Conservation (phyloP, 2,113 vertebrate species). For the Arenaria interpres region DNA sequence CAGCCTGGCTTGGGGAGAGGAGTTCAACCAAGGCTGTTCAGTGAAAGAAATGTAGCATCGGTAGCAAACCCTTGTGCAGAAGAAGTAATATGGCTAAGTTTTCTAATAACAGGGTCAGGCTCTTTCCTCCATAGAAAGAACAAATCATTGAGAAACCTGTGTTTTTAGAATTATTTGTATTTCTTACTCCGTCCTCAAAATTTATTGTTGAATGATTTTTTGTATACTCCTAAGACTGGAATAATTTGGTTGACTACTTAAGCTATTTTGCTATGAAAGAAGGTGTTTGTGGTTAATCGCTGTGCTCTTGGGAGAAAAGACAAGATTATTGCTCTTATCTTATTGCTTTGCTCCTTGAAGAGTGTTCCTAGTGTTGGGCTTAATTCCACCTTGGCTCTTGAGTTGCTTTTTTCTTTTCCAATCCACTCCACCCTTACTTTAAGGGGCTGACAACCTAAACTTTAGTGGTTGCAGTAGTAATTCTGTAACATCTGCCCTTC, state of each 20-base stretch:
- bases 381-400: background rate
- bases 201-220: background rate
- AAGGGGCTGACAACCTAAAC: background rate
- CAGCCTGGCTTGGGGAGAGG: background rate
- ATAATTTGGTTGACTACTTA: background rate
- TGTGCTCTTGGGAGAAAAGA: background rate
- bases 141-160: background rate
- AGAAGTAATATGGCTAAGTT: background rate
- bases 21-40: background rate
- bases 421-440: background rate
- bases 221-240: background rate
- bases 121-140: background rate
- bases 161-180: background rate
- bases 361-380: background rate
- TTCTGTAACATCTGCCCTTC: background rate
- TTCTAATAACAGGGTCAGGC: background rate
- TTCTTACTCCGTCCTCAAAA: background rate
- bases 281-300: background rate
- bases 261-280: background rate
- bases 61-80: background rate
- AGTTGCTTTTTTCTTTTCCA: background rate
- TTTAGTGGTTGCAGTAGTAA: background rate
- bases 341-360: background rate
- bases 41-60: background rate
- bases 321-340: background rate